phyloP scores from a whole-genome alignment of 1,140 invertebrate species.

The Ceratosolen fusciceps region DNA sequence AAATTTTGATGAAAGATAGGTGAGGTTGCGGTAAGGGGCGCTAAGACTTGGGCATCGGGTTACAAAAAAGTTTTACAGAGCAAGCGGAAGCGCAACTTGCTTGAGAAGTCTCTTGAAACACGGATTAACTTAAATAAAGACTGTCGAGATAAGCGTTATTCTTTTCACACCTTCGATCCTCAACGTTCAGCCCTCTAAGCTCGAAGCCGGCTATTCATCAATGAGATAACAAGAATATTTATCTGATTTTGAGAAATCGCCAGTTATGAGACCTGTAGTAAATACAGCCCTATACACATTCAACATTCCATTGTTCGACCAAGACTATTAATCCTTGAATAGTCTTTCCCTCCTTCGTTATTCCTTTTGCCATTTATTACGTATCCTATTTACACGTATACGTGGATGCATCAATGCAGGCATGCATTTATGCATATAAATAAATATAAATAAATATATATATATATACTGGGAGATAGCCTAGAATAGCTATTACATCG shows the following conservation, averaged over 20 bases:
- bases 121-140: constrained; percentile 48
- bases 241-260: neutral
- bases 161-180: constrained; percentile 27
- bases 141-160: constrained; percentile 38
- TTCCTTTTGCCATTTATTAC: no score
- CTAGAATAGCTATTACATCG: no score
- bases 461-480: no score
- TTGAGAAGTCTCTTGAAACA: constrained; percentile 40
- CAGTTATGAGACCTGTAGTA: neutral
- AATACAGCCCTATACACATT: no score
- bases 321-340: no score
- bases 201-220: constrained; percentile 13
- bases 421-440: no score
- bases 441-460: no score
- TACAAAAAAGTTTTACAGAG: constrained; percentile 47
- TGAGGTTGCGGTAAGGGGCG: neutral
- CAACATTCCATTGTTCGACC: no score
- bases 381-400: no score
- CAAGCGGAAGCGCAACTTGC: constrained; percentile 29
- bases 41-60: constrained; percentile 20
- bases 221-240: constrained; percentile 1
- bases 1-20: constrained; percentile 47
- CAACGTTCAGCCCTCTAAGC: neutral
- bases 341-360: no score
- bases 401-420: no score